Base-by-base conservation (phyloP, 2,888 invertebrate species). In the Sympetrum striolatum region DNA sequence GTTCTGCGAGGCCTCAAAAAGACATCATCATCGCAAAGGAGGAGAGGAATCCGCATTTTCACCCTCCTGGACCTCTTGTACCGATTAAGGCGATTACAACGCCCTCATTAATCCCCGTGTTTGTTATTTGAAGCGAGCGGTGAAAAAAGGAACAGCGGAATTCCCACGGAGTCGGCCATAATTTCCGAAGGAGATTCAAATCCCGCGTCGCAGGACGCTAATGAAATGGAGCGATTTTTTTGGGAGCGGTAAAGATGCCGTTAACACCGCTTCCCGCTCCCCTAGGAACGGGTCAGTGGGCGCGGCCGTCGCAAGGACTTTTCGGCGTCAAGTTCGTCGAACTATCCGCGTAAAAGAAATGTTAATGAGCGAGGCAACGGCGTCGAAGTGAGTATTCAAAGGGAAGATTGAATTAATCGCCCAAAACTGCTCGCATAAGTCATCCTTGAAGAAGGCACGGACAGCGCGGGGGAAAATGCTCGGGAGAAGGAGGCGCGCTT, bases 341-440 rank as follows among this genome's bases (percentile, higher is more conserved):
- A 86, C 86, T 64, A 48, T 31, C 39, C 37, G n/a, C 90, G 31
- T 37, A 81, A 53, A 48, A 18, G 31, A 82, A 90, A 81, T 81
- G 64, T 82, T 81, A 81, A 90, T 90, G 91, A 81, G 90, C 91
- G 3, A 90, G 64, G 31, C 22, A 82, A 60, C 60, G 5, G 37
- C 86, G 64, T 64, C 60, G 60, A 22, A 37, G 60, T 60, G 60
- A 60, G 37, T 64, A 58, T 86, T 60, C 86, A 60, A 86, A 86
- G 22, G 58, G 86, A 37, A 86, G 86, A 86, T 86, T 37, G 60
- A 86, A 86, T 86, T 86, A 86, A 86, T 86, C 86, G 86, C 39
- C 60, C 37, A 35, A 31, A 35, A 60, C 86, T 60, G 86, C 60
- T 86, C 86, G 60, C 58, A 86, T 86, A 86, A 86, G 35, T 86